Conservation (phyloP, 2,797 vertebrate species). For the Phaenicophaeus curvirostris region DNA sequence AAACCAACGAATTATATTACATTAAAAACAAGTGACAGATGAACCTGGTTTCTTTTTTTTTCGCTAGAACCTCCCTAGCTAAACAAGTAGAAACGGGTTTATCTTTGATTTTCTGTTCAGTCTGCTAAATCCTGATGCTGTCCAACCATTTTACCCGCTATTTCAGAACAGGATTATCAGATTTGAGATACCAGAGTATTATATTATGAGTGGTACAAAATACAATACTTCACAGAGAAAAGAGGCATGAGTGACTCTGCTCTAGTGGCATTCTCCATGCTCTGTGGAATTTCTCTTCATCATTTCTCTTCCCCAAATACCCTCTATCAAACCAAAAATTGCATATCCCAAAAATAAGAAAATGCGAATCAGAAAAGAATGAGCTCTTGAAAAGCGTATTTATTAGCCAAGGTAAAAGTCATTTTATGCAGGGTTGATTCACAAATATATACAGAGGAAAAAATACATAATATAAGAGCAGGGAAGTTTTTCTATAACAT, state of each 20-base stretch:
- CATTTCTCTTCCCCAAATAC: not conserved
- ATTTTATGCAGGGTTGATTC: not conserved
- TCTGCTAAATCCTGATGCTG: not conserved
- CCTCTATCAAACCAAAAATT: not conserved
- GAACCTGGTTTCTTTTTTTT: not conserved
- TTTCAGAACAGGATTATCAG: not conserved
- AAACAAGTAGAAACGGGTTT: not conserved
- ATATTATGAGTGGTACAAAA: not conserved
- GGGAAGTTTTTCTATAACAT: not conserved
- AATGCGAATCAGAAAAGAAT: not conserved
- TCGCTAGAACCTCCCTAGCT: not conserved
- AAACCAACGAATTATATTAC: not conserved
- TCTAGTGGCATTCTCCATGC: not conserved
- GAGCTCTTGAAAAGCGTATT: not conserved
- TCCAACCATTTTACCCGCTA: fast-evolving
- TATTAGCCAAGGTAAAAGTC: not conserved
- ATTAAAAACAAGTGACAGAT: not conserved
- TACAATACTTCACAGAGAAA: not conserved
- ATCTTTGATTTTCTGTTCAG: not conserved
- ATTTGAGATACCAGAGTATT: not conserved
- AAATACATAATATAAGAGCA: not conserved
- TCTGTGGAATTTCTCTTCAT: not conserved
- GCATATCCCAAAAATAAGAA: not conserved
- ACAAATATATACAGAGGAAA: not conserved
- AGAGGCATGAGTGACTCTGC: not conserved